phyloP scores from a whole-genome alignment of 2,797 vertebrate genomes.

The Psittacula derbiana region DNA sequence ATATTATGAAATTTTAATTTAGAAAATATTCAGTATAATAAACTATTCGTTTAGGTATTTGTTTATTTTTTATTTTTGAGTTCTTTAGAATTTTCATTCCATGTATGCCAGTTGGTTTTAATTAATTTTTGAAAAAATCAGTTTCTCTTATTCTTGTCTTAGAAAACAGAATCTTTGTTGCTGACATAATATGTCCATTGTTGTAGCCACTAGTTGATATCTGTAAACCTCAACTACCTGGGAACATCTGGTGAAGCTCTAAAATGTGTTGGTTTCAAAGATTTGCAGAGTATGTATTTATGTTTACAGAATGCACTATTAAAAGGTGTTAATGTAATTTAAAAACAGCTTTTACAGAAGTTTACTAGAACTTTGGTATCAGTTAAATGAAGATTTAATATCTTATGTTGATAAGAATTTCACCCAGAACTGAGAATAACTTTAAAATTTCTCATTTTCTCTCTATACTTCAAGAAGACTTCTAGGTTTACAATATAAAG shows the following conservation, averaged over 20 bases:
- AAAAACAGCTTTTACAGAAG: neutral
- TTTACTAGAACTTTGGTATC: neutral
- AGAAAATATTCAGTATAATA: neutral
- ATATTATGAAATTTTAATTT: constrained; percentile 1
- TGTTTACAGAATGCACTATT: neutral
- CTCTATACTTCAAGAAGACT: neutral
- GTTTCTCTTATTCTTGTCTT: neutral
- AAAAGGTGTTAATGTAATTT: neutral
- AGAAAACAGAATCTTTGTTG: neutral
- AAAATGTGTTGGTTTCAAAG: neutral
- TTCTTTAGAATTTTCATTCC: neutral
- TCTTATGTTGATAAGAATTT: neutral
- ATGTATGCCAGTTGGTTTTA: neutral
- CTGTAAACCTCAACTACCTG: neutral
- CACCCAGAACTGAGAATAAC: neutral
- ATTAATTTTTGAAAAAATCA: neutral
- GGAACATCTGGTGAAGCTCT: neutral
- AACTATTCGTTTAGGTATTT: neutral
- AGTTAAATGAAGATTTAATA: neutral
- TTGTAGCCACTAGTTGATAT: neutral
- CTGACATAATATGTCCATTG: neutral
- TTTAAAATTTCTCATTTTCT: neutral
- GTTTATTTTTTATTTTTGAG: neutral
- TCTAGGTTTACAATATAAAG: neutral
- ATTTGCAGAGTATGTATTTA: neutral